phyloP scores from a whole-genome alignment of 2,797 vertebrate species.

The Sus cebifrons region DNA sequence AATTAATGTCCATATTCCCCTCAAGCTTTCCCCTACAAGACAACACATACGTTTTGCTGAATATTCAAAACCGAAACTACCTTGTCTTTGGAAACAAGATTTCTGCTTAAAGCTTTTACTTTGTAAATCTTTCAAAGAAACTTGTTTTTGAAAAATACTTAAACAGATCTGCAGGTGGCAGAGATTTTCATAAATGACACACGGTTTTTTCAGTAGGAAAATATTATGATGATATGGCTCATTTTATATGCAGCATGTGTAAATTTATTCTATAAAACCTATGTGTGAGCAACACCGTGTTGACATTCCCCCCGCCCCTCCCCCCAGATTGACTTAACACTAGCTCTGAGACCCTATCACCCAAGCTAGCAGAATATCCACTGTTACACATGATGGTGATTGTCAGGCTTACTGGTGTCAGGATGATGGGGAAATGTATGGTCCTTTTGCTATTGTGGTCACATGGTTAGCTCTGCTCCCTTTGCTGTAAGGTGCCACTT shows the following conservation, averaged over 20 bases:
- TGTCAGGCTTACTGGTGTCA: not conserved
- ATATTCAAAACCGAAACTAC: slow-evolving; percentile 63
- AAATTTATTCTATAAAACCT: slow-evolving; percentile 18
- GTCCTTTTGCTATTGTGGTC: not conserved
- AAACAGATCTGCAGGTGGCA: slow-evolving; percentile 27
- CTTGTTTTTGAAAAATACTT: slow-evolving; percentile 70
- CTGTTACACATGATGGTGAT: not conserved
- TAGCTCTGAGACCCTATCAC: not conserved
- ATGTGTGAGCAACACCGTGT: not conserved
- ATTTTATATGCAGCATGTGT: not conserved
- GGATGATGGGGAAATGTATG: not conserved
- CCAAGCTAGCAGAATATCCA: not conserved
- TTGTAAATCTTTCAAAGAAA: slow-evolving; percentile 53
- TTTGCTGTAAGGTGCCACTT: not conserved
- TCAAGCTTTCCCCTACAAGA: not conserved
- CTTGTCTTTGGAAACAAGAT: slow-evolving; percentile 63
- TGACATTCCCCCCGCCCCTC: not conserved
- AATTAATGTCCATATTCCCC: not conserved
- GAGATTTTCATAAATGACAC: slow-evolving; percentile 34
- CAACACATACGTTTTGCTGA: slow-evolving; percentile 7
- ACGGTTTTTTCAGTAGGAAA: slow-evolving; percentile 51
- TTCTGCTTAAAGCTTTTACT: slow-evolving; percentile 68
- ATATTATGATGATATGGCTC: not conserved
- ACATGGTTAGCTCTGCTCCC: not conserved
- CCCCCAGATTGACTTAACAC: not conserved